These are phyloP conservation scores for Plestiodon gilberti DNA, from an alignment of 2,113 vertebrate genomes.

Conservation along the genomic window DNA sequence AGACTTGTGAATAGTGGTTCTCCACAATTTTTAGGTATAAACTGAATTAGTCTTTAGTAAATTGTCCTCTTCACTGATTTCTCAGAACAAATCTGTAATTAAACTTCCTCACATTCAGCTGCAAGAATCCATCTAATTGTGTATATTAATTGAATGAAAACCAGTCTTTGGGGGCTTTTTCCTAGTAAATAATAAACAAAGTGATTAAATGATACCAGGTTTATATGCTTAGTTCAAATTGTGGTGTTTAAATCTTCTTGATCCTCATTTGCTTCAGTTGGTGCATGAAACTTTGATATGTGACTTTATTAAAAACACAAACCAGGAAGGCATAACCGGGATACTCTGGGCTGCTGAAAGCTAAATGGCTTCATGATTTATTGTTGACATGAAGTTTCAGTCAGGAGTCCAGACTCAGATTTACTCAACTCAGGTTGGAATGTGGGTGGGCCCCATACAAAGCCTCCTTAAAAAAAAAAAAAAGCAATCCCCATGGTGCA, in stretches of 20 bases:
- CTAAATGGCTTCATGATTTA: constrained; percentile 34
- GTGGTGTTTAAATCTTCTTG: neutral
- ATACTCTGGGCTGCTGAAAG: constrained; percentile 27
- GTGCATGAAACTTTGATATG: neutral
- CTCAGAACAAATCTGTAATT: neutral
- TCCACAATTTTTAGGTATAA: neutral
- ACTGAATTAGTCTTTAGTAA: neutral
- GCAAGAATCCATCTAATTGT: neutral
- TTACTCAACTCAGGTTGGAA: constrained; percentile 16
- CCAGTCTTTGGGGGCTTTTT: neutral
- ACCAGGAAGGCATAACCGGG: constrained; percentile 9
- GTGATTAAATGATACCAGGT: neutral
- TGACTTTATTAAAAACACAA: constrained; percentile 36
- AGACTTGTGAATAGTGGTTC: neutral
- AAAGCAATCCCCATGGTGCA: constrained; percentile 14
- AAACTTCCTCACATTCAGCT: neutral
- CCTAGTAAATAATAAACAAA: neutral
- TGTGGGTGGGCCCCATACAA: constrained; percentile 24
- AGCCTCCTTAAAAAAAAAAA: neutral
- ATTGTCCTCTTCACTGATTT: neutral
- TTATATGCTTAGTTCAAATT: neutral
- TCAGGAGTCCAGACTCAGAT: constrained; percentile 31
- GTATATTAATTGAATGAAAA: constrained; percentile 11
- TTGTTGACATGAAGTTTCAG: constrained; percentile 26
- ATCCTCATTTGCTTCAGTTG: neutral